Evolutionary conservation across 2,888 invertebrate genomes (phyloP), one percentile per base, ranked within the genome.

Genomic region (Eucera pruinosa): DNA sequence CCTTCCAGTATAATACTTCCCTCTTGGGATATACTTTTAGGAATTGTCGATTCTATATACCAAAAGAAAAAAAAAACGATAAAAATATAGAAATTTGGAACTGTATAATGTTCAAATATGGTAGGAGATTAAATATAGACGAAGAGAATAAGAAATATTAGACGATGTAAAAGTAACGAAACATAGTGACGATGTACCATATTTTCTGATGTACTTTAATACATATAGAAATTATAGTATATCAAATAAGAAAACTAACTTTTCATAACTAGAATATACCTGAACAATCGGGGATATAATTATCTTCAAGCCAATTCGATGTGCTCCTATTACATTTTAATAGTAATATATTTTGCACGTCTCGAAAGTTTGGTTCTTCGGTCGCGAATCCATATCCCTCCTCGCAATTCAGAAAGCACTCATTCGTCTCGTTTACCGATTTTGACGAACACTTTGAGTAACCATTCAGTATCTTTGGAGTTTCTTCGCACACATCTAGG

Each of bases 351-450:
- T 91, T 88, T 2, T 90, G 87, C 0, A 92, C 65, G 3, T 43
- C 15, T 2, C 68, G 65, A 47, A 71, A 61, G 54, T 78, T 77
- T 15, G 68, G 87, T 2, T 93, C 91, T 13, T 89, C 90, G 78
- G 93, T 88, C 15, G 94, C 94, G 83, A 95, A 94, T 3, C 93
- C 94, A 85, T 94, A 95, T 0, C 95, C 95, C 65, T 94, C 93
- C 58, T 94, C 91, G 86, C 95, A 96, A 9, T 93, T 93, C 25
- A 95, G 89, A 4, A 93, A 91, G 84, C 96, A 96, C 74, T 93
- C 92, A 11, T 39, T 47, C 0, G 93, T 92, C 6, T 92, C 92
- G 11, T 91, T 90, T 1, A 61, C 64, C 0, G 89, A 87, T n/a
- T 90, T 89, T 48, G 92, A 91, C 0, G 91, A 90, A 80, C 95